Percentiles rank a stretch among this genome's conserved stretches.
These are phyloP conservation scores for Plutella xylostella DNA, from an alignment of 2,888 invertebrate species.

Conservation along the genomic window DNA sequence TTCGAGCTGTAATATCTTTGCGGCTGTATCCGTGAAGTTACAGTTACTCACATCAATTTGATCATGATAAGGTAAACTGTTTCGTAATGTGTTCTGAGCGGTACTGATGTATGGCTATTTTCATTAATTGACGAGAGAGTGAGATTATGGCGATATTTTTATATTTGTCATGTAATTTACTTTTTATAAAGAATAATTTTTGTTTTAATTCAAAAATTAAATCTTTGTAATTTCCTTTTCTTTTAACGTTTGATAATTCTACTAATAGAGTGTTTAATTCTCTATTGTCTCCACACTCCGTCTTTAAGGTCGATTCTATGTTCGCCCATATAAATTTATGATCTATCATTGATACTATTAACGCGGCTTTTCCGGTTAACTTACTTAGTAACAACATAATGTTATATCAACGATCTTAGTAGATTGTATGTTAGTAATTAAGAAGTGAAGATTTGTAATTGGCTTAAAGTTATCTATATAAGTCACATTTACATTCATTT, in stretches of 20 bases:
- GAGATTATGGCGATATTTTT: too few species aligned
- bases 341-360: neutral
- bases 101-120: slow-evolving; percentile 10
- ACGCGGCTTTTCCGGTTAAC: slow-evolving; percentile 1
- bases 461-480: too few species aligned
- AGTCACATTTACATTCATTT: too few species aligned
- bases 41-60: slow-evolving; percentile 13
- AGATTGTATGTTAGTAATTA: too few species aligned
- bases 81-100: slow-evolving; percentile 10
- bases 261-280: neutral
- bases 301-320: slow-evolving; percentile 2
- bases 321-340: neutral
- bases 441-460: too few species aligned
- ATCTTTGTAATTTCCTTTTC: slow-evolving; percentile 9
- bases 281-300: slow-evolving; percentile 8
- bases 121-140: neutral
- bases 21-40: slow-evolving; percentile 10
- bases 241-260: slow-evolving; percentile 5
- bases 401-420: too few species aligned
- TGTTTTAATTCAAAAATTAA: slow-evolving; percentile 15
- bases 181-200: slow-evolving; percentile 12
- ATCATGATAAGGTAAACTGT: slow-evolving; percentile 14
- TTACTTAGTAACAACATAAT: slow-evolving; percentile 10
- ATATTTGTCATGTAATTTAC: slow-evolving; percentile 9
- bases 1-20: slow-evolving; percentile 14